Evolutionary conservation across 1,140 invertebrate genomes (phyloP), one percentile per base, ranked within the genome.

Genomic region (Sminthurinus signatus): DNA sequence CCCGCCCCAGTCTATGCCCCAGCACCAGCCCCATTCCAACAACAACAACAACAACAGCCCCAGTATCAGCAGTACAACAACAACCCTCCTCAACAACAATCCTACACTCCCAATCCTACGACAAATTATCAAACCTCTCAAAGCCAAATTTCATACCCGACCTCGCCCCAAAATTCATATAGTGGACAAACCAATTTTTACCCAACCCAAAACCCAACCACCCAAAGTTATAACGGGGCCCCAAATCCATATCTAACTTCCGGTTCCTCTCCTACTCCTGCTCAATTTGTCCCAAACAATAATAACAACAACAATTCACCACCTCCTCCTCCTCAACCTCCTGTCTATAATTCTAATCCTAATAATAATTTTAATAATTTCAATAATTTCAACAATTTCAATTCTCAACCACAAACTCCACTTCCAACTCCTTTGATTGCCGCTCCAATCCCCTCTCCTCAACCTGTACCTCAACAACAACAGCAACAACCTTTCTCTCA

Each of bases 31-130:
- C 28, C n/a, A 8, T 12, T 19, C 8, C 54, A 56, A 23, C 36
- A 36, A n/a, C 54, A 56, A 56, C 54, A 31, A 31, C 54, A 36
- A 14, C 54, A 56, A 36, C 36, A 42, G 54, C n/a, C 5, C 54
- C 5, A 21, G 8, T 12, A 10, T 17, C 28, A 5, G 5, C 54
- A 4, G 8, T n/a, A 19, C 44, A 19, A n/a, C n/a, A 12, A n/a
- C 10, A n/a, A 10, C n/a, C 39, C 10, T 12, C 39, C 39, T n/a
- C n/a, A 10, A 12, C n/a, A 27, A 14, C 25, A 23, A 19, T 14
- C 51, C 51, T 54, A 10, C 51, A 27, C 12, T 14, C 27, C 51
- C 19, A 23, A 12, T 56, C 19, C 54, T 56, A 3, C 51, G 25
- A 8, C 54, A 19, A 3, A 4, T 56, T 42, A 56, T 39, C 54